A percentile compares a stretch with the other conserved stretches of the same genome.
These are phyloP conservation scores for Gila orcuttii DNA, from an alignment of 2,113 vertebrate genomes.

Conservation along the genomic window DNA sequence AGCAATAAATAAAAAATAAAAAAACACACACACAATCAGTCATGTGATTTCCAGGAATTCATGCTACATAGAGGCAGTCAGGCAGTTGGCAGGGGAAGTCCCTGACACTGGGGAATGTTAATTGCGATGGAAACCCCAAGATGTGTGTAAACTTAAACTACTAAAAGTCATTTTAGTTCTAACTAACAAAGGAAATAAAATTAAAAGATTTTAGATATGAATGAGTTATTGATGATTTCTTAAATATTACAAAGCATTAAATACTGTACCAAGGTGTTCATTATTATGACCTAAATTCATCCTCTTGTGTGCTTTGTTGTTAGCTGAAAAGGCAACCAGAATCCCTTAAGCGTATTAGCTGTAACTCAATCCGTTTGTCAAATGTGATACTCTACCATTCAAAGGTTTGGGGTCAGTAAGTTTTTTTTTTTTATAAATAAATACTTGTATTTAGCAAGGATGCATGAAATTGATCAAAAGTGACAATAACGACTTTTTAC, in stretches of 20 bases:
- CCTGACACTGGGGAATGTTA: background rate
- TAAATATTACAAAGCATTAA: background rate
- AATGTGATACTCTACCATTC: background rate
- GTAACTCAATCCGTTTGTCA: background rate
- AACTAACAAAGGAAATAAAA: background rate
- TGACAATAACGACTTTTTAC: no score
- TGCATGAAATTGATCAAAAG: no score
- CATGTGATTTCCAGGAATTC: slow-evolving; percentile 41
- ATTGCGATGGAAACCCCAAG: background rate
- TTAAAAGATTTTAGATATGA: background rate
- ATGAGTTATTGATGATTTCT: background rate
- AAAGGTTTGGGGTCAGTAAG: background rate
- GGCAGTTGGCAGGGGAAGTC: slow-evolving; percentile 5
- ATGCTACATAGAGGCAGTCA: background rate
- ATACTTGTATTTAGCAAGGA: no score
- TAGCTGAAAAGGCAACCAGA: background rate
- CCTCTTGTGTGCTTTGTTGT: background rate
- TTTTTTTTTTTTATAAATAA: no score
- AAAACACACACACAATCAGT: background rate
- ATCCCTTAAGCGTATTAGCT: background rate
- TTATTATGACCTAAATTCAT: background rate
- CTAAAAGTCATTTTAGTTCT: background rate
- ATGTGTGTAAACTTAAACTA: background rate
- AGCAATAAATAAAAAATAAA: background rate
- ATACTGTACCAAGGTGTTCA: background rate